Evolutionary conservation across 2,113 vertebrate genomes (phyloP), one percentile per base, ranked within the genome.

Genomic region (Irena cyanogastra): DNA sequence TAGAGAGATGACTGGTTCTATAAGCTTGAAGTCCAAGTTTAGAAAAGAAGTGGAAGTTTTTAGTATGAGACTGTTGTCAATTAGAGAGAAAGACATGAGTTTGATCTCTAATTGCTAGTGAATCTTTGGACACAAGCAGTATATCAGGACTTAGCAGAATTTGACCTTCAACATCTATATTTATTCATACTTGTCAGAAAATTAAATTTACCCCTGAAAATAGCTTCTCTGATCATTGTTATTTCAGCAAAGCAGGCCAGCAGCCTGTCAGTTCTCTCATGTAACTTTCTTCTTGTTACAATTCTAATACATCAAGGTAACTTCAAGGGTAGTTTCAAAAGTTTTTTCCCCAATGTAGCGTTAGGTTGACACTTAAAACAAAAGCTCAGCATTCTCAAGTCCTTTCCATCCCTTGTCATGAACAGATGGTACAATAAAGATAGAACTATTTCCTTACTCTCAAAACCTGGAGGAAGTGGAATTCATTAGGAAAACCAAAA

Each of bases 151-250:
- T 69, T 70, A 89, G 16, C 26, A 49, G 60, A 64, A 84, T 56
- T 71, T 79, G 66, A 89, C 87, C 83, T 96, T 91, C 74, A 70
- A n/a, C 16, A 54, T 18, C 57, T 59, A 41, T 64, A 75, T 24
- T 78, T 86, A 42, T 82, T 91, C 6, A 1, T 83, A 89, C 47
- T 68, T 95, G 80, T 87, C 86, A 96, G 69, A 71, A 95, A 96
- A 84, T 70, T 87, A 83, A 95, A 92, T 81, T 90, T 94, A 93
- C 65, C 45, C 52, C 70, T 85, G 91, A 95, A 96, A 95, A 95
- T 80, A 94, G 45, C 33, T 83, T 93, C 60, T 76, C 71, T 83
- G 84, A 93, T 94, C 65, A 37, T 47, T 84, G 80, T 91, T 94
- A 77, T 89, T 94, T 95, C 82, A 94, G 80, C 72, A 94, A 94